Base-by-base conservation (phyloP, 2,113 vertebrate genomes). In the Caranx ignobilis region DNA sequence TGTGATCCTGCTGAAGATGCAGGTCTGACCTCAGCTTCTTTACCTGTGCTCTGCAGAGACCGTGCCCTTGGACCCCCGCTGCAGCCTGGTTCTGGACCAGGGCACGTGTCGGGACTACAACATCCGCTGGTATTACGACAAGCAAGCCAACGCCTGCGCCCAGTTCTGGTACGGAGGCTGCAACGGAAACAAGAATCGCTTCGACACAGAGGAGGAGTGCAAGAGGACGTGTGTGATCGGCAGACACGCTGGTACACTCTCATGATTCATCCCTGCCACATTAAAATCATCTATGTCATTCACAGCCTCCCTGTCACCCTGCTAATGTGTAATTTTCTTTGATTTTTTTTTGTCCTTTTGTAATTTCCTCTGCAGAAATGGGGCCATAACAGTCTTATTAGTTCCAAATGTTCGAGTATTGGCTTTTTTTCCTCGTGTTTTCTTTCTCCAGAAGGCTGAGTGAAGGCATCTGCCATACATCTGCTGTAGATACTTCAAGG, bases 121-220 rank as follows among this genome's bases (percentile, higher is more conserved):
- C 70, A 96, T 96, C 89, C 93, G 95, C 79, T 96, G 95, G 95
- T 96, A 96, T 68, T 96, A 96, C 0, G 95, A 96, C 66, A 93
- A 93, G 75, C 95, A 96, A 79, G 95, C 95, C 86, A 96, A 98
- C 47, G 94, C 96, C 2, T 97, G 95, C 55, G 96, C 94, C 60
- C 95, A 96, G 94, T 97, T 97, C 93, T 97, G 96, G 96, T 96
- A 95, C 0, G 94, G 95, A 26, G 95, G 95, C 86, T 97, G 95
- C 0, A 59, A 91, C 0, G 96, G 95, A 79, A 97, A 97, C 71
- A 77, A 59, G 35, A 96, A 97, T 90, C 95, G 96, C 83, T 96
- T 97, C 80, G 94, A 96, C 84, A 95, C 89, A 3, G 94, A 97
- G 85, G 94, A 94, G 5, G 93, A 96, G 71, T 96, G 96, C 57